Percentiles rank a stretch among this genome's conserved stretches.
Evolutionary conservation across 1,140 invertebrate species (phyloP).

Genomic region (Heterodera carotae): DNA sequence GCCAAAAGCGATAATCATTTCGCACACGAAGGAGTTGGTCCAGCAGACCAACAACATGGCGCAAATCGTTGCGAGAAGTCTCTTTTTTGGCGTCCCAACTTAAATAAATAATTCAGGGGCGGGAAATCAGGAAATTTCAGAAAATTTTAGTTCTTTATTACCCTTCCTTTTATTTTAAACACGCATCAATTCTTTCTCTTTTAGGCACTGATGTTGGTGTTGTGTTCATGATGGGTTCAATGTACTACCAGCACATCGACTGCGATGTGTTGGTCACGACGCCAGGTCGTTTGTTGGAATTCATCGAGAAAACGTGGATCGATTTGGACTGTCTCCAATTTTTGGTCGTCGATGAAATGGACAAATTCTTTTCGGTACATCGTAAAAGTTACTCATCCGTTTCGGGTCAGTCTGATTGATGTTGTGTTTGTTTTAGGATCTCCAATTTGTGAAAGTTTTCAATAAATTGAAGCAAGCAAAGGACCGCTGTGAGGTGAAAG

Average conservation of each 20-base stretch:
- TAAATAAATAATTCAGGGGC: no score
- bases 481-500: neutral
- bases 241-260: neutral
- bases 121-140: no score
- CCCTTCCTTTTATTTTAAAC: neutral
- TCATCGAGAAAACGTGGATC: neutral
- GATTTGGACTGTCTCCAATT: constrained; percentile 11
- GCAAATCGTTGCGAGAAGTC: constrained; percentile 6
- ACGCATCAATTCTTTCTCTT: neutral
- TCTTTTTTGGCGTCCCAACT: no score
- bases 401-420: neutral
- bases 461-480: neutral
- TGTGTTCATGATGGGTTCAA: neutral
- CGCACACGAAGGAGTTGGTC: constrained; percentile 28
- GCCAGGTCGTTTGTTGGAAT: neutral
- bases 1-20: constrained; percentile 19
- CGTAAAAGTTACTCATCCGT: no score
- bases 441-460: neutral
- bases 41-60: constrained; percentile 11
- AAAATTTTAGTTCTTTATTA: neutral
- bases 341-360: constrained; percentile 20
- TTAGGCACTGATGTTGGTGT: constrained; percentile 18
- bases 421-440: neutral
- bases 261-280: neutral
- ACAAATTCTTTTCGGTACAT: constrained; percentile 29